Conservation (phyloP, 2,888 invertebrate species). For the Aphrophora alni region DNA sequence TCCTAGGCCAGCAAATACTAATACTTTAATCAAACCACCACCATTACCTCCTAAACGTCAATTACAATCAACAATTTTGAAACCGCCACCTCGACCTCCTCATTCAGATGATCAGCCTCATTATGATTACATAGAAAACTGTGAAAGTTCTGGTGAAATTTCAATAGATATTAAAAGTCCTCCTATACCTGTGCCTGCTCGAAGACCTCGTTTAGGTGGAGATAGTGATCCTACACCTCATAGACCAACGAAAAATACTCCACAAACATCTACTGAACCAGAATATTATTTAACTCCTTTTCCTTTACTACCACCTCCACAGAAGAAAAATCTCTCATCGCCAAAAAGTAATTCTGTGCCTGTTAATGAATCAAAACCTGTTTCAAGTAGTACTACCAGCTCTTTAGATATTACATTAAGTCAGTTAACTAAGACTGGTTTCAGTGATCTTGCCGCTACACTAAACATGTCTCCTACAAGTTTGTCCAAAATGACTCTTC, state of each 20-base stretch:
- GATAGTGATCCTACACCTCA: slow-evolving; percentile 57
- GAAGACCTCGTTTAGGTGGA: slow-evolving; percentile 61
- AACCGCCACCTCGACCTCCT: slow-evolving; percentile 71
- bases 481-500: slow-evolving; percentile 84
- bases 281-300: slow-evolving; percentile 69
- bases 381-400: slow-evolving; percentile 44
- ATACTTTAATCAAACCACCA: slow-evolving; percentile 68
- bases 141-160: slow-evolving; percentile 55
- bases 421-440: slow-evolving; percentile 80
- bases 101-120: slow-evolving; percentile 62
- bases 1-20: slow-evolving; percentile 69
- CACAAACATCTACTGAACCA: slow-evolving; percentile 47
- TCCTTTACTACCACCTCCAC: slow-evolving; percentile 62
- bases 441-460: slow-evolving; percentile 79
- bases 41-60: slow-evolving; percentile 77
- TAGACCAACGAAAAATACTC: slow-evolving; percentile 53
- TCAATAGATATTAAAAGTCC: slow-evolving; percentile 59
- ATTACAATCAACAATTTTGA: slow-evolving; percentile 62
- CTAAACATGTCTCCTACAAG: slow-evolving; percentile 78
- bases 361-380: slow-evolving; percentile 16
- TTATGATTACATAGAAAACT: slow-evolving; percentile 64
- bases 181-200: slow-evolving; percentile 67
- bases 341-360: not conserved
- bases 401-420: slow-evolving; percentile 79
- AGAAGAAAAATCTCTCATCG: slow-evolving; percentile 51